Base-by-base conservation (phyloP, 1,140 invertebrate genomes). In the Dendroctonus valens region DNA sequence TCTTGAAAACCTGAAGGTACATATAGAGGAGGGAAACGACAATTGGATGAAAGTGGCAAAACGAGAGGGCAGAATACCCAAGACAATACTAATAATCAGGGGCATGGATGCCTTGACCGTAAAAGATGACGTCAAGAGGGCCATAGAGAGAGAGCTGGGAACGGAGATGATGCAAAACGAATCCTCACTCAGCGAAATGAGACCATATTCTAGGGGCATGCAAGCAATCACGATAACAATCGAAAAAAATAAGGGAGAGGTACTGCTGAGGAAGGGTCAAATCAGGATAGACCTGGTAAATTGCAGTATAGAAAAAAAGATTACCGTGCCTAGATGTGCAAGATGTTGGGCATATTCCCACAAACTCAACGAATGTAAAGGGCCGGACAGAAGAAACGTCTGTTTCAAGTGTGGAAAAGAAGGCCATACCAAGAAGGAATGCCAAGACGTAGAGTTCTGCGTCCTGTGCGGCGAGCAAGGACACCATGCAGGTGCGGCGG, bases 351-450 rank as follows among this genome's bases (percentile, higher is more conserved):
- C 3, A 9, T 54, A 54, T 42, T 42, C 12, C 7, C 65, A 68
- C 14, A 41, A 5, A 4, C 37, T 5, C 9, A 0, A n/a, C 12
- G 38, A 51, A 7, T 61, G 59, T 26, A 41, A 2, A 3, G 42
- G 46, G 5, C 37, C 42, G 39, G 65, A 62, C 38, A 46, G 59
- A 37, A 46, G 38, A 6, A 14, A 41, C 11, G 5, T 11, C 9
- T 68, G 65, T 14, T 55, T 52, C n/a, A 60, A 57, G 15, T 68
- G 59, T 57, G 65, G 65, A 3, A 51, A 55, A 41, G 37, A 38
- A 15, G 65, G 51, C 2, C 65, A 68, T 49, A 37, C 1, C 26
- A 51, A 8, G 14, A 46, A n/a, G 5, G 51, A 48, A 0, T 68
- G 65, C 26, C 48, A 44, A 15, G n/a, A 53, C 4, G n/a, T n/a